Base-by-base conservation (phyloP, 1,140 invertebrate species). In the Listronotus oregonensis region DNA sequence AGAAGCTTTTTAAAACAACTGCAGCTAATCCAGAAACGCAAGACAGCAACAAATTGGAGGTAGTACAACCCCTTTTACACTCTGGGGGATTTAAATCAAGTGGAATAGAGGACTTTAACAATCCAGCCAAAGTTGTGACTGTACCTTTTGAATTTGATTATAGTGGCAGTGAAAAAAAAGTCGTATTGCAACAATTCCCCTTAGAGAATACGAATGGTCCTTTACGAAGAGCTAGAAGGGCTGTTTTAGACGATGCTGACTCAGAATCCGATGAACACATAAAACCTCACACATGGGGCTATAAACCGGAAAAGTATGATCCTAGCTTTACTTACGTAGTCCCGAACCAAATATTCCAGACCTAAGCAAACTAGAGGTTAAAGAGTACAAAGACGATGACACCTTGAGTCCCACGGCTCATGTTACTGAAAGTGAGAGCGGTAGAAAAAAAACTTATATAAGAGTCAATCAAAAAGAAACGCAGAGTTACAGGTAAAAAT, bases 121-220 rank as follows among this genome's bases (percentile, higher is more conserved):
- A 60, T 15, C 40, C 58, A 12, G 47, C 56, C 27, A 67, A 71
- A 46, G 49, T 63, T 11, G n/a, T 66, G 10, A 59, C 40, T 8
- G 67, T 71, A 17, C 69, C 69, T 7, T 68, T 61, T 50, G 69
- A 71, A 49, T 65, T 65, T 44, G 69, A 71, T 47, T 71, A 71
- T 44, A 64, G 69, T 37, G 63, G 62, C 18, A 66, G 64, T 12
- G 42, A 71, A 37, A 59, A 62, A 14, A 64, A 60, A 15, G 7
- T 27, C 1, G 57, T 59, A 10, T 17, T 57, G 6, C 3, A 32
- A 34, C 15, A 21, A 12, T 18, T 4, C n/a, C 14, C 63, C 6
- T n/a, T 31, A 37, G 15, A 11, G 12, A 21, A 39, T 8, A 31
- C 4, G 12, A n/a, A 15, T 31, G 12, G 4, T 1, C 43, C 9